Evolutionary conservation across 1,140 invertebrate species (phyloP).

Genomic region (Schlechtendalia chinensis): DNA sequence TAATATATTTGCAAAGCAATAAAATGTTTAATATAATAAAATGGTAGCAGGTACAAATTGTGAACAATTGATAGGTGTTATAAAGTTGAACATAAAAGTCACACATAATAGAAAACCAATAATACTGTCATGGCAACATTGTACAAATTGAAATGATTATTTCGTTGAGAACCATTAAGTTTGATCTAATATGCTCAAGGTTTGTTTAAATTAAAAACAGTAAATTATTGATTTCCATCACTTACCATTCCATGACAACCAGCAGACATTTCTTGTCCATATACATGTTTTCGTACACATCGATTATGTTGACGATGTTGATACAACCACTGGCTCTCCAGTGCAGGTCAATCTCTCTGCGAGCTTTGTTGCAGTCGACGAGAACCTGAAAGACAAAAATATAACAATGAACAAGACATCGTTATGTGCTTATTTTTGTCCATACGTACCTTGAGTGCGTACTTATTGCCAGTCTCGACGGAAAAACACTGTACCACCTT

Average conservation of each 20-base stretch:
- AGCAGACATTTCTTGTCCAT: conserved; percentile 85
- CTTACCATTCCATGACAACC: conserved; percentile 96
- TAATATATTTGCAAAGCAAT: no score
- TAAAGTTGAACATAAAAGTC: no score
- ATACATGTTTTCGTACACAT: conserved; percentile 96
- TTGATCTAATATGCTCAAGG: no score
- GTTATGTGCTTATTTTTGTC: not conserved
- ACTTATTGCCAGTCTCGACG: conserved; percentile 71
- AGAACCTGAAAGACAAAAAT: conserved; percentile 68
- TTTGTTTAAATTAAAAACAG: no score
- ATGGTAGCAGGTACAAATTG: no score
- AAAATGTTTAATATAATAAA: no score
- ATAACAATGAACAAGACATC: not conserved
- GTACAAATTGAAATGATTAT: no score
- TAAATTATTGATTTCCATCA: not conserved
- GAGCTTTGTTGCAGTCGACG: conserved; percentile 85
- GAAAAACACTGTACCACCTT: conserved; percentile 81
- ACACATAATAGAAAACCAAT: no score
- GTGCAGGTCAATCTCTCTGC: conserved; percentile 93
- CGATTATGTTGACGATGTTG: conserved; percentile 90
- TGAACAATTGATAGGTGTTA: no score
- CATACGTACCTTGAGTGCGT: conserved; percentile 75
- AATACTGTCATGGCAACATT: no score
- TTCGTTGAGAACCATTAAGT: no score
- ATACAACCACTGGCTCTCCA: conserved; percentile 86